Evolutionary conservation across 2,888 invertebrate species (phyloP), one percentile per base, ranked within the genome.

Genomic region (Nomada goodeniana): DNA sequence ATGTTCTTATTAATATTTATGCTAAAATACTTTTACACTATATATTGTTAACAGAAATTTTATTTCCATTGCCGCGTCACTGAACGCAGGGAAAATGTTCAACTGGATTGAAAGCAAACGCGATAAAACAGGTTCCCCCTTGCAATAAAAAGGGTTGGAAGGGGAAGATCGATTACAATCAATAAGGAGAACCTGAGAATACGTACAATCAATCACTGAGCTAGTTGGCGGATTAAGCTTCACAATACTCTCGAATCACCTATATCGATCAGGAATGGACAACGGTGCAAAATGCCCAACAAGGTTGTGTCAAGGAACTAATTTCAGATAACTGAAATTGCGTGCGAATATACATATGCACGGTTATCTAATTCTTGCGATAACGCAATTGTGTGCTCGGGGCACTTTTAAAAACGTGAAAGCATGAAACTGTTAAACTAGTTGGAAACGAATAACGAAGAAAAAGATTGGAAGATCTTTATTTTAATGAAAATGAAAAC

Each of bases 161-260:
- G 57, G 60, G 60, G 76, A 76, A 86, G 84, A 87, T 88, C 84
- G 86, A 87, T 88, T 79, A 76, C 69, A 36, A 26, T 29, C 65
- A 18, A 71, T 63, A 74, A 77, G 76, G 73, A 80, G 76, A 81
- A 60, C 81, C 52, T 50, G 70, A 68, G 82, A 84, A 88, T 84
- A 86, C 83, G 82, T 76, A 83, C 80, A 87, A 87, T 87, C 87
- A 84, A 87, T 87, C 87, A 87, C 86, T 29, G 53, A 73, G 71
- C 79, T 59, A 81, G 84, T 78, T 77, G 86, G 52, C 63, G 82
- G 79, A 87, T 87, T 87, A 87, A 82, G 84, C 75, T 80, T n/a
- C 70, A 61, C 76, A 76, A 80, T 80, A 55, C 26, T 59, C 47
- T n/a, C 13, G n/a, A 71, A 70, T 70, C 65, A 73, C 64, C 72